Conservation (phyloP, 2,113 vertebrate species). For the Rhea pennata region DNA sequence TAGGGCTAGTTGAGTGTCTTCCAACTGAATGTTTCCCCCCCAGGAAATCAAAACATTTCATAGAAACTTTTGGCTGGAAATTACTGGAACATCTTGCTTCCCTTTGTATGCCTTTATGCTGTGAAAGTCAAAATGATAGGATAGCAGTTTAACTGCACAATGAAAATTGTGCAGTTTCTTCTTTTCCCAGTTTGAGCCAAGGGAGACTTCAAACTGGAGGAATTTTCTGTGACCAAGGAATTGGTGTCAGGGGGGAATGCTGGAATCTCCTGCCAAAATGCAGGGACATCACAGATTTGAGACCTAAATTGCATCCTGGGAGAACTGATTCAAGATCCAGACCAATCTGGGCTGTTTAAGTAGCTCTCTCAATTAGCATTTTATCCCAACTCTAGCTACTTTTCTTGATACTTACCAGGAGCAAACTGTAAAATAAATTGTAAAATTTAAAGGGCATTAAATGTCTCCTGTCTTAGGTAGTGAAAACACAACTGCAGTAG, state of each 20-base stretch:
- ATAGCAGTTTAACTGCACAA: neutral
- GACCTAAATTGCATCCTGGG: neutral
- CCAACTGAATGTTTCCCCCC: neutral
- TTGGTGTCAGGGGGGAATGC: neutral
- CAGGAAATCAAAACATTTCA: neutral
- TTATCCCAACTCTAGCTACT: neutral
- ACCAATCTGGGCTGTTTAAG: neutral
- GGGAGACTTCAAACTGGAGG: neutral
- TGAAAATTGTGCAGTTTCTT: neutral
- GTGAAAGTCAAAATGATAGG: neutral
- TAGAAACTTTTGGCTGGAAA: neutral
- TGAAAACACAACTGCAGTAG: neutral
- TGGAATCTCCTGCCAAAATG: neutral
- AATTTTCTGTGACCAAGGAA: neutral
- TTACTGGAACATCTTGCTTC: neutral
- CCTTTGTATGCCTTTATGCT: neutral
- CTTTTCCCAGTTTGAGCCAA: neutral
- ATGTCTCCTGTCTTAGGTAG: slow-evolving; percentile 11
- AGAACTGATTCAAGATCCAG: neutral
- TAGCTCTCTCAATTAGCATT: slow-evolving; percentile 26
- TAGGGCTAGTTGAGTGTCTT: neutral
- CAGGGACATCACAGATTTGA: neutral
- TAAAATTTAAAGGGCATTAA: slow-evolving; percentile 23
- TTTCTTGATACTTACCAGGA: slow-evolving; percentile 48
- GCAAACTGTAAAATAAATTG: slow-evolving; percentile 52